Evolutionary conservation across 1,140 invertebrate species (phyloP), one percentile per base, ranked within the genome.

Genomic region (Maconellicoccus hirsutus): DNA sequence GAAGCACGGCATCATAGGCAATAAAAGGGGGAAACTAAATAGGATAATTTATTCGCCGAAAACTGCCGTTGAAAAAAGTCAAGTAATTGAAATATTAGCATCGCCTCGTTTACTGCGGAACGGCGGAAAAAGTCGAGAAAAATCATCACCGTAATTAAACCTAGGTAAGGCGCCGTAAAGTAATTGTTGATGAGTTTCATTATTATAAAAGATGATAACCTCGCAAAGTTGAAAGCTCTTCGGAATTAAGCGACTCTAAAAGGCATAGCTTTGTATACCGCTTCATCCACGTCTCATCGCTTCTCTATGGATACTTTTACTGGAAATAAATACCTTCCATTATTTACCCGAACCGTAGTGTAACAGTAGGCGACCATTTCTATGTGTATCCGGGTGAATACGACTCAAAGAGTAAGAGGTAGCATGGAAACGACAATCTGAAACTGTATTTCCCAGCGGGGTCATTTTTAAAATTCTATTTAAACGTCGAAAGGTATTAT

Each of bases 401-500:
- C 29, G 42, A 52, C 42, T 52, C 2, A 33, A 33, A 33, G 29
- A 33, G 29, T 33, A 33, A n/a, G n/a, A n/a, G 29, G 29, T 33
- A 33, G 42, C 42, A 3, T 8, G n/a, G 16, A 52, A 19, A 52
- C 42, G 42, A 16, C 42, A 19, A 52, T 52, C n/a, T 52, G n/a
- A 52, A 52, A 52, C n/a, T 19, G 42, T 52, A 52, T 52, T 52
- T 52, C 42, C 42, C 42, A 52, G 42, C 42, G 42, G 42, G 42
- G 42, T 52, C 42, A 52, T 52, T 52, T 52, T 52, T 52, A 52
- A 52, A 52, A 52, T 52, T 52, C 42, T 52, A 52, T 52, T 52
- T 52, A 3, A 52, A 52, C 42, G 42, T 52, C 42, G 42, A 52
- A 52, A 52, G 42, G 42, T 52, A 52, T 52, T 52, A 52, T 52